Percentiles rank a stretch among this genome's conserved stretches.
These are phyloP conservation scores for Coptodon bakossiorum DNA, from an alignment of 2,113 vertebrate genomes.

Conservation along the genomic window DNA sequence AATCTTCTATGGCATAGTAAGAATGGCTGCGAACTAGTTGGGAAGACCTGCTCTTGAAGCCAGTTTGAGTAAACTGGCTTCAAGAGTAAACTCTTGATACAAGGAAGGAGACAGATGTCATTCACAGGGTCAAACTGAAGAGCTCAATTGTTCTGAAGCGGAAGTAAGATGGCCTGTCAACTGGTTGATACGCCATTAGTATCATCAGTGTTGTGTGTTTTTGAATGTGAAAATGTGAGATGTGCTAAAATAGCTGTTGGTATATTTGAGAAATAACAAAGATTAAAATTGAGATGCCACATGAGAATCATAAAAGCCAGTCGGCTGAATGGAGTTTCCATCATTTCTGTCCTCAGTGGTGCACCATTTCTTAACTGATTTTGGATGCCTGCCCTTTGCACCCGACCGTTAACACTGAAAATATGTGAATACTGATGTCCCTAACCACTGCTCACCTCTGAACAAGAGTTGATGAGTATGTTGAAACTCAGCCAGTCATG, in stretches of 20 bases:
- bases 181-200: not conserved
- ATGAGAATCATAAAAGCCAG: not conserved
- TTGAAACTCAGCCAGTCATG: slow-evolving; percentile 17
- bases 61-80: not conserved
- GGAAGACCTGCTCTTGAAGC: not conserved
- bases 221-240: not conserved
- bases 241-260: not conserved
- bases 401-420: not conserved
- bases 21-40: not conserved
- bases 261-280: not conserved
- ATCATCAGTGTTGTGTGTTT: not conserved
- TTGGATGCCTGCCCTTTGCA: not conserved
- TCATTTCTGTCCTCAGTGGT: not conserved
- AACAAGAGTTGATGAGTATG: slow-evolving; percentile 2
- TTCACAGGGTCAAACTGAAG: not conserved
- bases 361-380: not conserved
- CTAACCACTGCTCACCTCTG: not conserved
- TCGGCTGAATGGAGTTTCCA: not conserved
- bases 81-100: not conserved
- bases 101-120: not conserved
- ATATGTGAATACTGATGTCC: not conserved
- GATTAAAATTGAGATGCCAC: not conserved
- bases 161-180: not conserved
- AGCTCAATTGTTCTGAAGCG: not conserved
- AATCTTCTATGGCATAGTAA: not conserved